Evolutionary conservation across 2,888 invertebrate genomes (phyloP), one percentile per base, ranked within the genome.

Genomic region (Drosophila neonasuta): DNA sequence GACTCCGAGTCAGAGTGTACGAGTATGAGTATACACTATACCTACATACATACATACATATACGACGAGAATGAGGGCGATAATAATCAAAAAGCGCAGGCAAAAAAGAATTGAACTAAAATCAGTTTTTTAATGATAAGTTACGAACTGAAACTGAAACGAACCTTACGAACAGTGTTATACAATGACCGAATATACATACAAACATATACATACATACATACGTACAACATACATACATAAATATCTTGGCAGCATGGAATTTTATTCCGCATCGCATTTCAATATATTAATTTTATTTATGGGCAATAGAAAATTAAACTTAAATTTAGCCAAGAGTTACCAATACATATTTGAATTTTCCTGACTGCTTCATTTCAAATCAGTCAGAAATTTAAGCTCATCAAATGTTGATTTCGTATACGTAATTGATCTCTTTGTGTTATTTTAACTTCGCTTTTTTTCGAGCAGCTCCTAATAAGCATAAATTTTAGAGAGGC

Each of bases 41-140:
- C 15, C 15, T 15, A 15, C 15, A 15, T 15, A 15, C 15, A 49
- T 30, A 30, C 42, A 9, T 24, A 36, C 39, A 51, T 20, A 15
- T 41, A 49, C 8, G 36, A 49, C 7, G 50, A 70, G 56, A 62
- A 54, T 30, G 57, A 42, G 32, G 61, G 64, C 50, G 73, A 80
- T 82, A 71, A 82, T 74, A 74, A 83, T 80, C 78, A 58, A 72
- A 75, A 69, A 71, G 71, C 44, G 62, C 30, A 50, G 49, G 56
- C 56, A 68, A 66, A 55, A 65, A 52, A 69, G 74, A 80, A 79
- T 82, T 84, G 74, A 84, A 84, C 68, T 71, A 63, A 74, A 80
- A 84, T 74, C 68, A 72, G 70, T 50, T 70, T 58, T 77, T 77
- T 87, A 84, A 80, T 78, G 75, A 84, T 80, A 70, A 87, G 73